A percentile compares a stretch with the other conserved stretches of the same genome.
phyloP scores from a whole-genome alignment of 1,140 invertebrate genomes.

The Galleria mellonella region DNA sequence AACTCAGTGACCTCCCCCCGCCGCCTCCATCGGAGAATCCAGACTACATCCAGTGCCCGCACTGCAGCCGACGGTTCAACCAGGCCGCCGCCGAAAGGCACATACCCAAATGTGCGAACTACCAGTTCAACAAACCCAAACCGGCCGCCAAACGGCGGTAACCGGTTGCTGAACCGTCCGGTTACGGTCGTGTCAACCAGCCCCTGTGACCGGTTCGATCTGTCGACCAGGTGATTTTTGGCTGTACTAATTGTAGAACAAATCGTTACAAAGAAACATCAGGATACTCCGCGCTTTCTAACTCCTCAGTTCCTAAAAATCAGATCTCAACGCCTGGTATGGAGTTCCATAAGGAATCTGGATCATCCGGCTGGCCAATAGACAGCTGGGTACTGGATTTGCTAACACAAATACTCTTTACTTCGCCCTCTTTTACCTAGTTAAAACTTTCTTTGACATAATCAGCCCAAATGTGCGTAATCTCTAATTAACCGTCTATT shows the following conservation, averaged over 20 bases:
- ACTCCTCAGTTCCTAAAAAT: too few relatives aligned
- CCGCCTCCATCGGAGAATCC: constrained; percentile 90
- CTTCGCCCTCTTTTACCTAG: constrained; percentile 33
- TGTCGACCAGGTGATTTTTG: too few relatives aligned
- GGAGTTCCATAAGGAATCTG: too few relatives aligned
- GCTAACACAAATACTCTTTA: constrained; percentile 30
- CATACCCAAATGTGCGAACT: constrained; percentile 93
- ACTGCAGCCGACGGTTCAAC: constrained; percentile 92
- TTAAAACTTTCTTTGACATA: constrained; percentile 39
- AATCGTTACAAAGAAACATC: too few relatives aligned
- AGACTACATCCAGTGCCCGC: constrained; percentile 94
- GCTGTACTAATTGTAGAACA: too few relatives aligned
- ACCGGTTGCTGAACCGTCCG: constrained; percentile 1
- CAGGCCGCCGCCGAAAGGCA: constrained; percentile 91
- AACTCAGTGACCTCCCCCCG: constrained; percentile 90
- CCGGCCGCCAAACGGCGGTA: constrained; percentile 38
- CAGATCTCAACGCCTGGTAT: too few relatives aligned
- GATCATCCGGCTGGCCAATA: too few relatives aligned
- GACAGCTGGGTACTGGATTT: constrained; percentile 9
- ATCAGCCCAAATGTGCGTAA: constrained; percentile 23
- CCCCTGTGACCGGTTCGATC: too few relatives aligned
- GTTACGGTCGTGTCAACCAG: too few relatives aligned
- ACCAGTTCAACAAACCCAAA: constrained; percentile 84
- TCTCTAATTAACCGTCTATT: too few relatives aligned
- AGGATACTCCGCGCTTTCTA: neutral